Evolutionary conservation across 2,113 vertebrate genomes (phyloP).

Genomic region (Psephotus haematonotus): DNA sequence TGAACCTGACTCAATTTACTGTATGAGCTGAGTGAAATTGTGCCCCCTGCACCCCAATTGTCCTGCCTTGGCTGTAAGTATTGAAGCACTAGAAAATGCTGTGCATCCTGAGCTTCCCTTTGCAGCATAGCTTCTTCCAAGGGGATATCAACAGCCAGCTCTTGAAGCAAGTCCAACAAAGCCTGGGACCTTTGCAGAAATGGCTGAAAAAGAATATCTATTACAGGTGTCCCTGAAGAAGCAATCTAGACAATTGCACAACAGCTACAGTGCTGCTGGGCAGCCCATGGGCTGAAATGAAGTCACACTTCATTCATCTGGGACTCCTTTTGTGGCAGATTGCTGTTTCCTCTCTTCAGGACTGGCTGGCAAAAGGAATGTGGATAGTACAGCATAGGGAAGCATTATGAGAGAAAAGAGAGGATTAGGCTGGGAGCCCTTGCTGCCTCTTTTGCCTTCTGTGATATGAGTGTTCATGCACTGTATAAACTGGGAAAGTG

Average conservation of each 20-base stretch:
- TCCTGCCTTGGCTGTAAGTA: neutral
- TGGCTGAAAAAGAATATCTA: neutral
- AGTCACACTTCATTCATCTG: fast-evolving
- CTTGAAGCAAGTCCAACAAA: neutral
- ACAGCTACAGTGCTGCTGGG: neutral
- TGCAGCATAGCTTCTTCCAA: neutral
- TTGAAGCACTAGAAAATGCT: neutral
- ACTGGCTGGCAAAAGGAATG: neutral
- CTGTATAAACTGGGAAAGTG: neutral
- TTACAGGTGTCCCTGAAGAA: neutral
- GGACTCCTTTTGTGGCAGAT: neutral
- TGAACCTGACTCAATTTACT: conserved; percentile 18
- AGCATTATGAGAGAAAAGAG: neutral
- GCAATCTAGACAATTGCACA: neutral
- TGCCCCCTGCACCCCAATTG: neutral
- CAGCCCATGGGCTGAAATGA: fast-evolving
- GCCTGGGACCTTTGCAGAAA: neutral
- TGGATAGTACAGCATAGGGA: neutral
- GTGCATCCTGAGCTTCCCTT: neutral
- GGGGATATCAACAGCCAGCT: neutral
- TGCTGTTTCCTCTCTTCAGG: neutral
- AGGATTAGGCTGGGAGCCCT: neutral
- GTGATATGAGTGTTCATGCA: fast-evolving
- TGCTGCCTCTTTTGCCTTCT: neutral
- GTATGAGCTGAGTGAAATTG: neutral